Evolutionary conservation across 30 jellyfish, hydroid and myxozoan species (phyloP).

Genomic region (Pelagia noctiluca): DNA sequence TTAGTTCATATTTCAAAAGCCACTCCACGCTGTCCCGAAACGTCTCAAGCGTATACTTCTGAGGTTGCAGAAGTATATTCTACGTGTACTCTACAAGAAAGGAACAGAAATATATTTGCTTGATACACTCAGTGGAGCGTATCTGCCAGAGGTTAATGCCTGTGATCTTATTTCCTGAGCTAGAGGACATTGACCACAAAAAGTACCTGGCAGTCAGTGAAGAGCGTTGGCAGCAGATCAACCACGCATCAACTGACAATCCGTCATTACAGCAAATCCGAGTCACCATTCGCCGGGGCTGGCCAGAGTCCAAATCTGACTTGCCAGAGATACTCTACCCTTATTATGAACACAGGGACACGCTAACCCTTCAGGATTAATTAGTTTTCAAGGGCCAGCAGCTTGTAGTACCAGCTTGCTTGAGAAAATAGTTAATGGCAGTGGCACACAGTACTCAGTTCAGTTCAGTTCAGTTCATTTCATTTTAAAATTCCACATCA

Average conservation of each 20-base stretch:
- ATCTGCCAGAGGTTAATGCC: conserved; percentile 38
- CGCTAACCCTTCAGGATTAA: conserved; percentile 21
- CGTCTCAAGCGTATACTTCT: conserved; percentile 32
- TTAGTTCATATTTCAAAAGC: conserved; percentile 26
- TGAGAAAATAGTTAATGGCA: conserved; percentile 15
- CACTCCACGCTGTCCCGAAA: conserved; percentile 31
- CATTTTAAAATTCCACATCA: too few relatives aligned
- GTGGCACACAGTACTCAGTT: conserved; percentile 35
- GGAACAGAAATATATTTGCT: conserved; percentile 37
- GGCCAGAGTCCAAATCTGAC: conserved; percentile 48
- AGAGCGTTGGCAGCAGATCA: conserved; percentile 22
- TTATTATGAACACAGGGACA: conserved; percentile 12
- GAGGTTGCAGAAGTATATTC: conserved; percentile 9
- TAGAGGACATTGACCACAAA: conserved; percentile 25
- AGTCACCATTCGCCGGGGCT: conserved; percentile 13
- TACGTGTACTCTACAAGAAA: conserved; percentile 21
- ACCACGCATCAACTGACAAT: conserved; percentile 22
- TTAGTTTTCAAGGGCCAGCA: conserved; percentile 32
- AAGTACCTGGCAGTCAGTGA: conserved; percentile 34
- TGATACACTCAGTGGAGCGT: conserved; percentile 23
- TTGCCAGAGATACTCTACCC: conserved; percentile 16
- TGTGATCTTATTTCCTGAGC: conserved; percentile 30
- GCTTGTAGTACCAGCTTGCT: conserved; percentile 33
- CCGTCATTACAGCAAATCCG: conserved; percentile 11
- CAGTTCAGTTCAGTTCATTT: too few relatives aligned